Conservation (phyloP, 2,888 invertebrate species). For the Cepaea hortensis region DNA sequence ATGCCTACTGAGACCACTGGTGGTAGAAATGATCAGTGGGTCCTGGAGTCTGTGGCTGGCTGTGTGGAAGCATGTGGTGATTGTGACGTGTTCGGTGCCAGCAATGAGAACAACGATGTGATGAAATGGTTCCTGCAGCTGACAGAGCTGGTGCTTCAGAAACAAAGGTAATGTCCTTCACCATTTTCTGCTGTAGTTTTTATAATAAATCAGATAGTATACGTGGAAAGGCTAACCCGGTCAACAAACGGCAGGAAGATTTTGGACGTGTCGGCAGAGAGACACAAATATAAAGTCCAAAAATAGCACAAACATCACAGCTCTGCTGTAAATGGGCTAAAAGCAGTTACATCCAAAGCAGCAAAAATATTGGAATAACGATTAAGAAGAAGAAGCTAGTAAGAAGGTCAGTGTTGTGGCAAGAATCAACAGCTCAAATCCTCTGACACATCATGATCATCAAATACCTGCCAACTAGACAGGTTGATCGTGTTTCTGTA, state of each 20-base stretch:
- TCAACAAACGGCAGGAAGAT: no score
- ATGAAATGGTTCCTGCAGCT: conserved; percentile 38
- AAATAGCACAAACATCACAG: no score
- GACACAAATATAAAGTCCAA: no score
- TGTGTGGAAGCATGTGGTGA: conserved; percentile 25
- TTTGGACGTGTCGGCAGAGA: no score
- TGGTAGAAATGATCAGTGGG: neutral
- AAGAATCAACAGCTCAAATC: no score
- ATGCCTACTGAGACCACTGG: neutral
- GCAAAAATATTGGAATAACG: no score
- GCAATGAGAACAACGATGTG: conserved; percentile 32
- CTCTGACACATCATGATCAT: neutral
- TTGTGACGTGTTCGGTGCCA: conserved; percentile 30
- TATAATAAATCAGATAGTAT: neutral
- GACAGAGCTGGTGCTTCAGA: conserved; percentile 24
- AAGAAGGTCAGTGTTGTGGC: no score
- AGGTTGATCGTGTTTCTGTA: no score
- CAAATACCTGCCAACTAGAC: neutral
- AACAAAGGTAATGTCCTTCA: conserved; percentile 22
- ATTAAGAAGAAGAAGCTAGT: no score
- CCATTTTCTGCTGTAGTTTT: neutral
- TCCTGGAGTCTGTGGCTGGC: neutral
- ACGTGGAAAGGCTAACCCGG: no score
- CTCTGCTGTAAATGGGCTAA: no score
- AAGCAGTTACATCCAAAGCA: no score